A percentile compares a stretch with the other conserved stretches of the same genome.
phyloP scores from a whole-genome alignment of 1,140 invertebrate species.

The Zaprionus taronus region DNA sequence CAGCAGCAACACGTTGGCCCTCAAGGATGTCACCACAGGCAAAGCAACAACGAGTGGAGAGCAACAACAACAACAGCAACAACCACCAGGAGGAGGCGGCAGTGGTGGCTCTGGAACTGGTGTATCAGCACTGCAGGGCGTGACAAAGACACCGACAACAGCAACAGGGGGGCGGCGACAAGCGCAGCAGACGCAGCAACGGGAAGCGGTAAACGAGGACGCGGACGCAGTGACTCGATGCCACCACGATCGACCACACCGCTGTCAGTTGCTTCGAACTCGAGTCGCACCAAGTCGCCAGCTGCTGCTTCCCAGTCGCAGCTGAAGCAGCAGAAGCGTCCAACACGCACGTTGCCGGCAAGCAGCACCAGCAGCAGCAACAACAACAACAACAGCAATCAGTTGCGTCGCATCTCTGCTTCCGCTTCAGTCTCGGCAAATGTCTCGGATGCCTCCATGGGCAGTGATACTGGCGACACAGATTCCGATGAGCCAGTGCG shows the following conservation, averaged over 20 bases:
- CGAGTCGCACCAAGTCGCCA: slow-evolving; percentile 88
- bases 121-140: slow-evolving; percentile 23
- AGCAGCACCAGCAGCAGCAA: slow-evolving; percentile 75
- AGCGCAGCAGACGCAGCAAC: background rate
- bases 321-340: slow-evolving; percentile 83
- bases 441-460: slow-evolving; percentile 85
- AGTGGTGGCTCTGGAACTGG: slow-evolving; percentile 26
- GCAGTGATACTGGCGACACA: slow-evolving; percentile 86
- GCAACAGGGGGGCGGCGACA: slow-evolving; percentile 21
- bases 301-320: slow-evolving; percentile 84
- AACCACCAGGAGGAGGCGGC: slow-evolving; percentile 18
- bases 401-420: slow-evolving; percentile 71
- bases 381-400: slow-evolving; percentile 59
- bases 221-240: slow-evolving; percentile 85
- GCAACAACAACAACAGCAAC: slow-evolving; percentile 10
- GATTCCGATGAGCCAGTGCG: slow-evolving; percentile 86
- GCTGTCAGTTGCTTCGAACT: slow-evolving; percentile 86
- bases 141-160: slow-evolving; percentile 42
- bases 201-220: slow-evolving; percentile 78
- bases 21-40: slow-evolving; percentile 2
- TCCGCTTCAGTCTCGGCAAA: slow-evolving; percentile 58
- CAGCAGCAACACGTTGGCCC: background rate
- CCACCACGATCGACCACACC: slow-evolving; percentile 87
- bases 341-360: slow-evolving; percentile 56
- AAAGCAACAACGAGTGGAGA: slow-evolving; percentile 21